Percentiles rank a stretch among this genome's conserved stretches.
phyloP scores from a whole-genome alignment of 2,113 vertebrate genomes.

The Dipodomys ordii region DNA sequence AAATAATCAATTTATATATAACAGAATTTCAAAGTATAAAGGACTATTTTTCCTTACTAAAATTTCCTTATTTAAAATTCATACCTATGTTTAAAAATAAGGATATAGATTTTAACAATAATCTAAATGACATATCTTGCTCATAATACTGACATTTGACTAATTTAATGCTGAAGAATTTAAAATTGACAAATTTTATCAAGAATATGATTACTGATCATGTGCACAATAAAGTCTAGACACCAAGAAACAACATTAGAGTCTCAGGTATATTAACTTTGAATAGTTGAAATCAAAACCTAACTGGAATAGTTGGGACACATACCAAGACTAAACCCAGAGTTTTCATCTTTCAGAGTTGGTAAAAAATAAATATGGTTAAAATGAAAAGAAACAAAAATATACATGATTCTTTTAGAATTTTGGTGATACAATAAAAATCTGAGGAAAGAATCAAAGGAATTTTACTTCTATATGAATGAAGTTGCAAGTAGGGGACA shows the following conservation, averaged over 20 bases:
- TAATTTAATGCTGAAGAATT: background rate
- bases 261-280: background rate
- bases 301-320: background rate
- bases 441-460: background rate
- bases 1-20: background rate
- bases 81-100: slow-evolving; percentile 11
- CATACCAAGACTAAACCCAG: background rate
- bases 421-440: background rate
- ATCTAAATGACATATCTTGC: background rate
- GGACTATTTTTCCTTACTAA: background rate
- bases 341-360: slow-evolving; percentile 4
- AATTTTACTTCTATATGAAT: background rate
- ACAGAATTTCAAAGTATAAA: background rate
- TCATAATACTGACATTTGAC: background rate
- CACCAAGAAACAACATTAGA: background rate
- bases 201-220: background rate
- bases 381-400: slow-evolving; percentile 36
- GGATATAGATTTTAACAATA: background rate
- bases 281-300: background rate
- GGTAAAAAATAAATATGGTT: background rate
- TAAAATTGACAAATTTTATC: background rate
- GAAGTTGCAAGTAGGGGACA: background rate
- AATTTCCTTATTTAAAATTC: background rate
- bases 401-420: background rate
- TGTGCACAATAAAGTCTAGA: background rate